Evolutionary conservation across 2,888 invertebrate species (phyloP).

Genomic region (Ditula angustiorana): DNA sequence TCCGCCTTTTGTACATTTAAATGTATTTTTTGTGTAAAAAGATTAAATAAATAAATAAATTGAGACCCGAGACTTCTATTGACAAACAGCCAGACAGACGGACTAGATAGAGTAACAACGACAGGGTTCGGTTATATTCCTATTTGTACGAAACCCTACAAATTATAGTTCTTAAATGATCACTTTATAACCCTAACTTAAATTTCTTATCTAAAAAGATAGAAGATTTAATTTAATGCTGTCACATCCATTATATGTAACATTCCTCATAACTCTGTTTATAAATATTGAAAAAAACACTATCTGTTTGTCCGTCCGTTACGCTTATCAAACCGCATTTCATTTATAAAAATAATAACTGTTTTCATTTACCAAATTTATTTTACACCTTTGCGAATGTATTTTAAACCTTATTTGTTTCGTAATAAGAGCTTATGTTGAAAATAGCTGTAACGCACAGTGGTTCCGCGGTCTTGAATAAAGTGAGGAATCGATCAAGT

Average conservation of each 20-base stretch:
- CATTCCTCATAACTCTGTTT: conserved; percentile 35
- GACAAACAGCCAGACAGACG: too few species aligned
- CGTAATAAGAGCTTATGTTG: background rate
- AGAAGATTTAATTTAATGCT: conserved; percentile 17
- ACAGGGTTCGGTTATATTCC: too few species aligned
- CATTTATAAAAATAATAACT: conserved; percentile 20
- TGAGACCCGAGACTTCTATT: too few species aligned
- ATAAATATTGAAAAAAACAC: conserved; percentile 29
- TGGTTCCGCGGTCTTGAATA: conserved; percentile 21
- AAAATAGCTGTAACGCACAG: background rate
- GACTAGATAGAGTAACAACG: too few species aligned
- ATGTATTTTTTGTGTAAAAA: too few species aligned
- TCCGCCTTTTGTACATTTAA: too few species aligned
- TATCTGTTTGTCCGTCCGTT: conserved; percentile 28
- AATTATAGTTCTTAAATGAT: too few species aligned
- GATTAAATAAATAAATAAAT: too few species aligned
- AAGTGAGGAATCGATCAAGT: conserved; percentile 34
- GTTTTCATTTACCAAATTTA: conserved; percentile 10
- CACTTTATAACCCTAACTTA: background rate
- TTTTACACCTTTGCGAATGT: background rate
- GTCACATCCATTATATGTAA: conserved; percentile 26
- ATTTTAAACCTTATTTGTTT: background rate
- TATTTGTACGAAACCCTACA: too few species aligned
- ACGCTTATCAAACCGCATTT: conserved; percentile 31
- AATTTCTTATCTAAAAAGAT: conserved; percentile 15